Percentiles rank a stretch among this genome's conserved stretches.
These are phyloP conservation scores for Gallinago media DNA, from an alignment of 2,113 vertebrate species.

Conservation along the genomic window DNA sequence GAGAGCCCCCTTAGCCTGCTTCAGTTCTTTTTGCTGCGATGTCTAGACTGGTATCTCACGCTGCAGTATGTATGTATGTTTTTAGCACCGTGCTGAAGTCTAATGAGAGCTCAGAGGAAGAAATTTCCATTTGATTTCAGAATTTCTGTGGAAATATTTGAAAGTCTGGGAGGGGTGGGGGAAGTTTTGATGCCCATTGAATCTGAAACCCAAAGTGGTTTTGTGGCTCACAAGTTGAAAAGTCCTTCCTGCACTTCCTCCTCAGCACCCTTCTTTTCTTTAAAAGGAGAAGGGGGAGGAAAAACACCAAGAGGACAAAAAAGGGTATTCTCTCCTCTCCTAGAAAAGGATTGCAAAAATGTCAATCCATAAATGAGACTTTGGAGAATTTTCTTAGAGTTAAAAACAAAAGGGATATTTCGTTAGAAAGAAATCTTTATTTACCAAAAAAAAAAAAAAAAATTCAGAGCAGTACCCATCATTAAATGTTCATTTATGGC, in stretches of 20 bases:
- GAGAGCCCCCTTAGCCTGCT: background rate
- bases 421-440: background rate
- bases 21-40: background rate
- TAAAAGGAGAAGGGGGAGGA: background rate
- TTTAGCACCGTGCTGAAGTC: background rate
- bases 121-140: background rate
- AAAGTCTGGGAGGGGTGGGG: background rate
- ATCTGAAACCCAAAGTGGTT: background rate
- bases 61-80: background rate
- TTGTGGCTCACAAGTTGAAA: background rate
- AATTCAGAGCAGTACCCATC: background rate
- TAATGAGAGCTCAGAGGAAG: background rate
- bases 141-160: background rate
- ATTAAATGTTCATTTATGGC: background rate
- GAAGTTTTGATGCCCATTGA: background rate
- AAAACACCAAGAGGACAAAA: background rate
- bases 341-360: background rate
- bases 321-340: background rate
- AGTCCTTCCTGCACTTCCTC: background rate
- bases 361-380: background rate
- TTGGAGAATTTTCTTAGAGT: background rate
- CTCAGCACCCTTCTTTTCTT: background rate
- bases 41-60: background rate
- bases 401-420: background rate
- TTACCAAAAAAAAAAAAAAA: background rate